These are phyloP conservation scores for Halcyon malimbica DNA, from an alignment of 2,113 vertebrate genomes.

Conservation along the genomic window DNA sequence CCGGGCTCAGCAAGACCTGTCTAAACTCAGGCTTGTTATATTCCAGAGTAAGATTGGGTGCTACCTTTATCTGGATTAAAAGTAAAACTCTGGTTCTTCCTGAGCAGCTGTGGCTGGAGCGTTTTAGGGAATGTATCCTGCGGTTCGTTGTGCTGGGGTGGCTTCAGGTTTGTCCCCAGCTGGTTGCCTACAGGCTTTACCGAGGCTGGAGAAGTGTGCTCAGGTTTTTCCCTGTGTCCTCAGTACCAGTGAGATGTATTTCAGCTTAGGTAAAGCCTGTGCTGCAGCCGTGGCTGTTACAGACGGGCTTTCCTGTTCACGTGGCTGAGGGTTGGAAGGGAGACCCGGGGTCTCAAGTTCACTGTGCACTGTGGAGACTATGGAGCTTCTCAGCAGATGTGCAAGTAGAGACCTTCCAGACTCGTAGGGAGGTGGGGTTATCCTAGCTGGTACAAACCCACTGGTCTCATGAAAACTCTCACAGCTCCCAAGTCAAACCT, in stretches of 20 bases:
- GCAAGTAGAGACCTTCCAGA: neutral
- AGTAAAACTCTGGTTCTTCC: neutral
- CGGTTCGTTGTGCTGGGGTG: neutral
- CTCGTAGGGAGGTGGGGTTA: neutral
- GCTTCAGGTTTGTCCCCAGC: neutral
- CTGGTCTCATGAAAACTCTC: neutral
- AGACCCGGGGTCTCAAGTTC: neutral
- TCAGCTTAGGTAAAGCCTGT: neutral
- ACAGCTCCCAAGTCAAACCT: neutral
- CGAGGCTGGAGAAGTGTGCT: neutral
- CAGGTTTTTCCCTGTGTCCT: neutral
- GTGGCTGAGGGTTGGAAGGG: neutral
- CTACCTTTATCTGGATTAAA: neutral
- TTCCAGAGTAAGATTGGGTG: neutral
- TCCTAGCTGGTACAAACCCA: neutral
- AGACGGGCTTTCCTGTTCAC: rapidly evolving
- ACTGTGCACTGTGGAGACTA: neutral
- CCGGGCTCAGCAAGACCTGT: neutral
- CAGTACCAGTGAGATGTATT: neutral
- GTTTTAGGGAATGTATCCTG: neutral
- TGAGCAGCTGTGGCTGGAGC: neutral
- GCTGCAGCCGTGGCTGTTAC: neutral
- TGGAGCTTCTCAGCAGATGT: neutral
- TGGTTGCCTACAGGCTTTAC: neutral
- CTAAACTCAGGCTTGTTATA: neutral